phyloP scores from a whole-genome alignment of 1,140 invertebrate genomes.

The Psilanteris sp. region DNA sequence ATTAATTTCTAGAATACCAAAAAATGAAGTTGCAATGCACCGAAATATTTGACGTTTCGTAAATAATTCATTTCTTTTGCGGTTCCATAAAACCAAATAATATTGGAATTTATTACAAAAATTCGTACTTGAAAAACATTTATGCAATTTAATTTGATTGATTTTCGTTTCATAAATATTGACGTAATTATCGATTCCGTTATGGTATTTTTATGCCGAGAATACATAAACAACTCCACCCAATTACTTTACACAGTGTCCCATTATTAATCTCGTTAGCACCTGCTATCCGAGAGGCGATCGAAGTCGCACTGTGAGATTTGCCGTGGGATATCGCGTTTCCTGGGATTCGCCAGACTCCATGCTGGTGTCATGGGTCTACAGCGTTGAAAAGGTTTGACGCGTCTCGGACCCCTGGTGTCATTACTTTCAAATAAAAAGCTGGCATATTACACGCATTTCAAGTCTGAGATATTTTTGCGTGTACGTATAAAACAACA shows the following conservation, averaged over 20 bases:
- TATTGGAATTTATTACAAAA: no score
- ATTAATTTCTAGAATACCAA: no score
- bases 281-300: slow-evolving; percentile 41
- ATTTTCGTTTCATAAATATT: no score
- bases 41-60: no score
- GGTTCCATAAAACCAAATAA: no score
- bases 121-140: no score
- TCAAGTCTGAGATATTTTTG: slow-evolving; percentile 3
- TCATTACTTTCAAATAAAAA: slow-evolving; percentile 42
- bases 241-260: slow-evolving; percentile 22
- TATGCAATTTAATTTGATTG: no score
- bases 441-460: slow-evolving; percentile 13
- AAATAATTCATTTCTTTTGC: no score
- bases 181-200: no score
- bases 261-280: slow-evolving; percentile 50
- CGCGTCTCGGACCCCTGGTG: slow-evolving; percentile 71
- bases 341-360: slow-evolving; percentile 71
- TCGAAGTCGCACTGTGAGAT: slow-evolving; percentile 38
- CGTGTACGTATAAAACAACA: no score
- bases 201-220: slow-evolving; percentile 1
- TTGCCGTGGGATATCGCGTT: slow-evolving; percentile 73
- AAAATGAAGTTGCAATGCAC: no score
- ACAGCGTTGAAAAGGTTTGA: slow-evolving; percentile 73
- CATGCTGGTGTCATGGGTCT: slow-evolving; percentile 68
- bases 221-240: slow-evolving; percentile 10